Percentiles rank a stretch among this genome's conserved stretches.
Conservation (phyloP, 2,113 vertebrate species). For the Cavia aperea region DNA sequence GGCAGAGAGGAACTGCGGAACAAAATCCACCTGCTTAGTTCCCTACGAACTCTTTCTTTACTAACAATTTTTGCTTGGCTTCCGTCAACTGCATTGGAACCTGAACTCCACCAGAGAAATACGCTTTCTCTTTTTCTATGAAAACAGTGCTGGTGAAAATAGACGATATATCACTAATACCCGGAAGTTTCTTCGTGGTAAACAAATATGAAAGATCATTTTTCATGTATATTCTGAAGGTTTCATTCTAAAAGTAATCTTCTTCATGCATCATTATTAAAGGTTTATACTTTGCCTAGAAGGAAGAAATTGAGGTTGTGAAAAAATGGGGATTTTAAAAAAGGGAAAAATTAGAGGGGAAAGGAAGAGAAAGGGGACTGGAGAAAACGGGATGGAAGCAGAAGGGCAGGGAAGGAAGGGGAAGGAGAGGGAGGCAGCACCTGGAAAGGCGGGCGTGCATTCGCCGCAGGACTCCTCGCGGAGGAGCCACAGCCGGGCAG, state of each 20-base stretch:
- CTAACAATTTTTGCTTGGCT: neutral
- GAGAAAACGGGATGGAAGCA: neutral
- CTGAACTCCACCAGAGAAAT: neutral
- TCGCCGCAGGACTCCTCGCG: neutral
- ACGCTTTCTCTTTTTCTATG: neutral
- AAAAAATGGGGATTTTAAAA: neutral
- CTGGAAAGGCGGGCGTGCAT: neutral
- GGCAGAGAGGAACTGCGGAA: neutral
- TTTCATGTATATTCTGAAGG: neutral
- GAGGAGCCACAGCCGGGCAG: neutral
- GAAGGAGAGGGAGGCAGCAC: accelerated
- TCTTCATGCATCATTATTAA: neutral
- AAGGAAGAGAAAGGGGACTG: neutral
- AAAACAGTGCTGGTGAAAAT: neutral
- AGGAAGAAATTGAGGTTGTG: neutral
- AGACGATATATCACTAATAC: neutral
- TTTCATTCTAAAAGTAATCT: neutral
- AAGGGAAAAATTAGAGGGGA: neutral
- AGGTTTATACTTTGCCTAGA: neutral
- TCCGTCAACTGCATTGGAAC: neutral
- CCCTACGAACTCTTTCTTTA: neutral
- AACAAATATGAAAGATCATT: neutral
- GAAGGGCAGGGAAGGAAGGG: neutral
- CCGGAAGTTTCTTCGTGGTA: neutral
- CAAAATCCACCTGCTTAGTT: neutral